Conservation (phyloP, 2,888 invertebrate species). For the Saturnia pavonia region DNA sequence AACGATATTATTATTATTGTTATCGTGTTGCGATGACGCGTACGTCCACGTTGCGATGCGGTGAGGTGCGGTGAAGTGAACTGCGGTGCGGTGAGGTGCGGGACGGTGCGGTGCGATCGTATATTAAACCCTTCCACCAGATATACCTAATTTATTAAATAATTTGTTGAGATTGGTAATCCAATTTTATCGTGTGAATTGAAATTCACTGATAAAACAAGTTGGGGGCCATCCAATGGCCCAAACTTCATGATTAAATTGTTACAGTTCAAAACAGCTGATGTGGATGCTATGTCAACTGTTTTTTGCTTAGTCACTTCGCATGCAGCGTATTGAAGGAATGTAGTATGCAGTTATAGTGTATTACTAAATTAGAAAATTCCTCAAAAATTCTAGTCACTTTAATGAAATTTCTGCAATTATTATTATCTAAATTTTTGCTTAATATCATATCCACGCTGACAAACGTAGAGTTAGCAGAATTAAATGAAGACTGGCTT, state of each 20-base stretch:
- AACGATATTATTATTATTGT: conserved; percentile 1
- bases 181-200: no score
- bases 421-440: background rate
- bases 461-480: no score
- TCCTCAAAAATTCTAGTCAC: background rate
- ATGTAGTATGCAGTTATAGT: background rate
- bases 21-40: background rate
- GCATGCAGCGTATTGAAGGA: background rate
- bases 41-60: background rate
- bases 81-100: no score
- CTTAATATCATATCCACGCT: no score
- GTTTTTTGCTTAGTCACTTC: background rate
- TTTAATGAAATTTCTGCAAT: background rate
- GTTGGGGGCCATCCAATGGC: background rate
- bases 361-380: background rate
- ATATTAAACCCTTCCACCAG: background rate
- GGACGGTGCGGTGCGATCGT: background rate
- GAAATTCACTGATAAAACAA: background rate
- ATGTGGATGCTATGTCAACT: background rate
- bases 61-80: background rate
- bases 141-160: no score
- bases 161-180: no score
- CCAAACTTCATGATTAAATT: background rate
- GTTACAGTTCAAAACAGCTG: background rate
- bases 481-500: no score